Evolutionary conservation across 1,140 invertebrate species (phyloP), one percentile per base, ranked within the genome.

Genomic region (Zophobas atratus): DNA sequence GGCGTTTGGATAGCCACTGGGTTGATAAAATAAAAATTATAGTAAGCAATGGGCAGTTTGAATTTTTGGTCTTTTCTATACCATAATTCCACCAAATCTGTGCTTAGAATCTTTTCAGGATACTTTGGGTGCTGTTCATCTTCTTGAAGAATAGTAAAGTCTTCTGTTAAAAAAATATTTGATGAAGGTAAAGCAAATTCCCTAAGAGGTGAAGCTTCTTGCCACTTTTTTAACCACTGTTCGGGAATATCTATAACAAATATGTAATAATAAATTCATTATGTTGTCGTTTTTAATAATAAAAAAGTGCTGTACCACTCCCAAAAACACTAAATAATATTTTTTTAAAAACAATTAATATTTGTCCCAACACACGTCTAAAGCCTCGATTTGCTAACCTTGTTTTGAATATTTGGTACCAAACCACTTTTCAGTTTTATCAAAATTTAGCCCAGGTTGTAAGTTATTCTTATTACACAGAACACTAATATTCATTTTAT

Each of bases 41-140:
- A 90, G 78, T 91, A 91, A 0, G 92, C 94, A 70, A 94, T 93
- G 0, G 97, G 97, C n/a, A 96, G 88, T 1, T 92, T 88, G 86
- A 96, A 98, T 83, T 94, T 95, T 48, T 93, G 90, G 86, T 98
- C 97, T 67, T 93, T 92, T 75, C 94, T 93, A 86, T 94, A 97
- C 96, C 96, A 98, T 39, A 98, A 81, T 84, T 95, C 94, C 75
- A 90, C 87, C 33, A 90, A 84, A 0, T 89, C 85, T 51, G 91
- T 90, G 53, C 89, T 88, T 2, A 91, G 86, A 4, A 95, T 87
- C 82, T 92, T 91, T 46, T 88, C 86, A 0, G 94, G 94, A 83
- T 92, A 92, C 34, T 87, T 83, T 2, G 84, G 82, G 75, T 82
- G 76, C 38, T 86, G 83, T 34, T 80, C 75, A 0, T 83, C 81